Evolutionary conservation across 1,140 invertebrate species (phyloP), one percentile per base, ranked within the genome.

Genomic region (Cecropterus lyciades): DNA sequence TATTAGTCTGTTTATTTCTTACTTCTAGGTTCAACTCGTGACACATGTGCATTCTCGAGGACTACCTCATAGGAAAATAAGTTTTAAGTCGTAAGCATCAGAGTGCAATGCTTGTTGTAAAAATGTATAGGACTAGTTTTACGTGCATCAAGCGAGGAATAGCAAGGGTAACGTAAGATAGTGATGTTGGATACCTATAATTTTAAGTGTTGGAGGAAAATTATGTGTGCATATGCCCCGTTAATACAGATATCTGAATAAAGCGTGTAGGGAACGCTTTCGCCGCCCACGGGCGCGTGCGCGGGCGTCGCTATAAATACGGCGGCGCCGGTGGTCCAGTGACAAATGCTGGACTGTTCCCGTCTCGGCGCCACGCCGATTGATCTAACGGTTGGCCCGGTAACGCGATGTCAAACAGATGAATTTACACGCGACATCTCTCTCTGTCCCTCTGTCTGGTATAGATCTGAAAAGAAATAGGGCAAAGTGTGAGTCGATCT

Each of bases 291-390:
- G 79, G 84, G 72, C 66, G 73, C 69, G 52, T 72, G 78, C 78
- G 77, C 80, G 67, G 79, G 79, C 80, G 79, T 78, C 75, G 83
- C 87, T 91, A 91, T 91, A 89, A 91, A 91, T 91, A 91, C 77
- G 62, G 70, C 87, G 77, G 82, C 77, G 84, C 80, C 77, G 89
- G 89, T 91, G 88, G 88, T 91, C 88, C 85, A 81, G 82, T 89
- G 88, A 91, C 88, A 89, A 91, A 91, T 89, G 84, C 84, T 75
- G 77, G 78, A 67, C 70, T 75, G 79, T 82, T 78, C 79, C 80
- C 76, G 77, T 80, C 75, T 79, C 77, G 75, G 80, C 84, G 81
- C 81, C 72, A 75, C 79, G 77, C 69, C 77, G 80, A 86, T 85
- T 88, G 84, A 88, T 89, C 83, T 84, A 87, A 79, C 72, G 71